These are phyloP conservation scores for Gyrodactylus bullatarudis DNA, from an alignment of 1,140 invertebrate genomes.

Conservation along the genomic window DNA sequence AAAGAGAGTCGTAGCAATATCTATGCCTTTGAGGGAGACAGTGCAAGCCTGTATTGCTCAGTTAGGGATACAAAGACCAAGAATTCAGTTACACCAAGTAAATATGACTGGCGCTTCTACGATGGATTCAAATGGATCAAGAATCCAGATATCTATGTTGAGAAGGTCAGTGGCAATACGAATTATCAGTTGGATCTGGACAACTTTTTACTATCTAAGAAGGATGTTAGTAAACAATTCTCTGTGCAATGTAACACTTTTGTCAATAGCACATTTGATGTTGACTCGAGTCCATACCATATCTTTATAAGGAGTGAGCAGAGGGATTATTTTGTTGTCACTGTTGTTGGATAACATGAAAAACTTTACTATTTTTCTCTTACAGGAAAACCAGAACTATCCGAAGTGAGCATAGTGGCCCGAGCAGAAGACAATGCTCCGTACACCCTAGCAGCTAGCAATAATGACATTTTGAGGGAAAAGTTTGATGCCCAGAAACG, in stretches of 20 bases:
- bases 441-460: background rate
- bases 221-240: background rate
- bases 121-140: background rate
- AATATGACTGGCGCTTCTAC: background rate
- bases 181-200: background rate
- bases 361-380: too few relatives aligned
- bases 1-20: too few relatives aligned
- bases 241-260: background rate
- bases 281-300: background rate
- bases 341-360: too few relatives aligned
- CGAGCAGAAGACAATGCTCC: background rate
- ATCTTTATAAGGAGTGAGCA: background rate
- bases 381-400: too few relatives aligned
- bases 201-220: background rate
- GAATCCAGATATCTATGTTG: background rate
- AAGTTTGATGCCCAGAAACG: background rate
- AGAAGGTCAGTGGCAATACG: background rate
- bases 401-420: background rate
- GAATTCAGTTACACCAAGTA: background rate
- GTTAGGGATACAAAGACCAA: background rate
- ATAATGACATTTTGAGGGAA: too few relatives aligned
- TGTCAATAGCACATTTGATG: background rate
- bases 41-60: background rate
- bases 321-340: too few relatives aligned
- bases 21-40: too few relatives aligned